Evolutionary conservation across 2,888 invertebrate species (phyloP), one percentile per base, ranked within the genome.

Genomic region (Macaria liturata): DNA sequence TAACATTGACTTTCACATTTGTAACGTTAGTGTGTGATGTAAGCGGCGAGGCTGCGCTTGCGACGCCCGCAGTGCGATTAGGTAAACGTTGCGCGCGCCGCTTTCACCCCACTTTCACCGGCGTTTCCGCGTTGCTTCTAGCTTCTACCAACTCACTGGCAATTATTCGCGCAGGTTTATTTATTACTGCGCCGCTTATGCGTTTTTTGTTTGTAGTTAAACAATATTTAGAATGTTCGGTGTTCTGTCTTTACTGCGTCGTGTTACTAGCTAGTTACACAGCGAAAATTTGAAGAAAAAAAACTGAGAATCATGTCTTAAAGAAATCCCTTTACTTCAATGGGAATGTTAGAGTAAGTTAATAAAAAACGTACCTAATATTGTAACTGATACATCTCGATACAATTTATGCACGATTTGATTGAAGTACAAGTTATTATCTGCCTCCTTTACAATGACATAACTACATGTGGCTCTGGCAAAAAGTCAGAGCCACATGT

Each of bases 1-100:
- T 90, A 90, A 88, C 90, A 91, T 91, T 91, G 91, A 90, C 91
- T 91, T 90, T 91, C 90, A 86, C 89, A 85, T 83, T 78, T 75
- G 78, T 74, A 74, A 72, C 71, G 75, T 76, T 75, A 75, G 76
- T 69, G 73, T 76, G 81, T 86, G 86, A 81, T 79, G 84, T 81
- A 80, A 82, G 68, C 67, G 68, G 68, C 69, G 68, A 62, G 71
- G 69, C 66, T 64, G 74, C 74, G 75, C 76, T 71, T 59, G 75
- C 76, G 73, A 74, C 61, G 59, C 48, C 48, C 65, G 66, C 53
- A 42, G 59, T 66, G 75, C 81, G 82, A 85, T 90, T 91, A 89
- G 90, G 89, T 90, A 90, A 90, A 90, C 85, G 86, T 81, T 86
- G 85, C 83, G 83, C 79, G 81, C 79, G 75, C 81, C 77, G 85